phyloP scores from a whole-genome alignment of 2,797 vertebrate species.

The Chelidonichthys spinosus region DNA sequence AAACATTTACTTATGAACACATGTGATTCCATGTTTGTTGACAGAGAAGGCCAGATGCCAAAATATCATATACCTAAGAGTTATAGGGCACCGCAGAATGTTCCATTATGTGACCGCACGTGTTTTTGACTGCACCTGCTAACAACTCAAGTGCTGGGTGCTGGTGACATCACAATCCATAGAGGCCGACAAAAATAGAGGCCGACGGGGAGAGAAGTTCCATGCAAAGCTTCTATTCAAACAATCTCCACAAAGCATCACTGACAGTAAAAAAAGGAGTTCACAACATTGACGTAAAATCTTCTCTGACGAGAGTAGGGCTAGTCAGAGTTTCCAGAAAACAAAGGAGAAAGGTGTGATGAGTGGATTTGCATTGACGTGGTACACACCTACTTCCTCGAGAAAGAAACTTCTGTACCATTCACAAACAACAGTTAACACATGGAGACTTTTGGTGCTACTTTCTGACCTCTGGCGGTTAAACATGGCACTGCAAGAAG shows the following conservation, averaged over 20 bases:
- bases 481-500: not conserved
- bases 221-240: not conserved
- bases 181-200: not conserved
- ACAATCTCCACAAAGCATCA: too few species aligned
- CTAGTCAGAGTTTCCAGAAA: too few species aligned
- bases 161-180: not conserved
- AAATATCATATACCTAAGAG: not conserved
- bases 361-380: too few species aligned
- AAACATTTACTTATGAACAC: not conserved
- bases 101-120: slow-evolving; percentile 6
- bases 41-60: not conserved
- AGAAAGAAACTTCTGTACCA: not conserved
- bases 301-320: too few species aligned
- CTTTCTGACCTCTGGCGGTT: slow-evolving; percentile 56
- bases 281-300: too few species aligned
- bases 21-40: not conserved
- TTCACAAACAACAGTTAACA: not conserved
- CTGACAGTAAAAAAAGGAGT: too few species aligned
- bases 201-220: not conserved
- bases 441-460: not conserved
- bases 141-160: not conserved
- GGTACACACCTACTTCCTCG: too few species aligned
- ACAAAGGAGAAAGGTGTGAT: too few species aligned
- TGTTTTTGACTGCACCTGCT: slow-evolving; percentile 29
- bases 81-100: not conserved